Evolutionary conservation across 30 jellyfish, hydroid and myxozoan species (phyloP).

Genomic region (Aurelia sp.): DNA sequence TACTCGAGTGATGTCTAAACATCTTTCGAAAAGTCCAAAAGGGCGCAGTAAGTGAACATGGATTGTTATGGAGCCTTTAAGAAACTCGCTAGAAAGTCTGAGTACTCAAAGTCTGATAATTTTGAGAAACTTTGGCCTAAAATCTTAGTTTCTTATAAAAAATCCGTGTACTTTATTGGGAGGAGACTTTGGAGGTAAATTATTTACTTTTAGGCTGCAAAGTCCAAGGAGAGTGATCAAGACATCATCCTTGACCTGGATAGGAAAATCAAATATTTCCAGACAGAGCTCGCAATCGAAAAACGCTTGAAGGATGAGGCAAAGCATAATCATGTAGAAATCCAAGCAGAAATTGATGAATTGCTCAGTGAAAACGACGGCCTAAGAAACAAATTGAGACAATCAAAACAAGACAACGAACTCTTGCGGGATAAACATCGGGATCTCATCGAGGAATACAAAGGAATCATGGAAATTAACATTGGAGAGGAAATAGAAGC

Average conservation of each 20-base stretch:
- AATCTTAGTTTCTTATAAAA: too few relatives aligned
- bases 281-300: slow-evolving; percentile 3
- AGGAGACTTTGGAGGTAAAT: too few relatives aligned
- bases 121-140: too few relatives aligned
- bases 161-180: too few relatives aligned
- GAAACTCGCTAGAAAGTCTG: too few relatives aligned
- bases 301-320: slow-evolving; percentile 9
- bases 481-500: not conserved
- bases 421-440: not conserved
- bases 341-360: slow-evolving; percentile 16
- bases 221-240: too few relatives aligned
- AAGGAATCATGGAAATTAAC: not conserved
- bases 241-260: not conserved
- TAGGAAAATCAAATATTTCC: not conserved
- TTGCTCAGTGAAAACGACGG: slow-evolving; percentile 6
- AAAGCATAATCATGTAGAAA: not conserved
- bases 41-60: too few relatives aligned
- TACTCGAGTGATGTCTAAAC: too few relatives aligned
- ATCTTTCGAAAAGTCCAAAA: too few relatives aligned
- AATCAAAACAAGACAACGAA: not conserved
- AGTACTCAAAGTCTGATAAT: too few relatives aligned
- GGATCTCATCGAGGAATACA: slow-evolving; percentile 11
- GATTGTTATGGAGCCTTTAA: too few relatives aligned
- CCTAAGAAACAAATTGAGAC: slow-evolving; percentile 1
- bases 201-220: too few relatives aligned